Conservation (phyloP, 2,888 invertebrate genomes). For the Drosophila yooni region DNA sequence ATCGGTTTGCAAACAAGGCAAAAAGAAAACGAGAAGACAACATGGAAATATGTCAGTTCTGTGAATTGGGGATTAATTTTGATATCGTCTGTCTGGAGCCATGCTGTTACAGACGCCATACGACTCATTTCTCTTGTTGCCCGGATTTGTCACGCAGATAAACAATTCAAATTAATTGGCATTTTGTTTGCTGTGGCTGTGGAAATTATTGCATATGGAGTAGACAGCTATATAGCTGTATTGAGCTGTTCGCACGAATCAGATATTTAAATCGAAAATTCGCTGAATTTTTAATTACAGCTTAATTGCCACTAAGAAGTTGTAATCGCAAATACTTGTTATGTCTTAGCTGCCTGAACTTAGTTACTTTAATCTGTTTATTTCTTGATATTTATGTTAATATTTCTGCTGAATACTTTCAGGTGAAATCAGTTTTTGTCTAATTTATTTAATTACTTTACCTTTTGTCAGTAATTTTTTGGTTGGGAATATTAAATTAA, state of each 20-base stretch:
- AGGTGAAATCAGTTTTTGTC: background rate
- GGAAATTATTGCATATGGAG: slow-evolving; percentile 16
- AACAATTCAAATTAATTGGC: slow-evolving; percentile 55
- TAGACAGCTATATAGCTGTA: slow-evolving; percentile 27
- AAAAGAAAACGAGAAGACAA: slow-evolving; percentile 17
- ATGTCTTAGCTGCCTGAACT: too few relatives aligned
- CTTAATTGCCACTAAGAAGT: slow-evolving; percentile 13
- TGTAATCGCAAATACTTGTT: background rate
- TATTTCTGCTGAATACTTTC: background rate
- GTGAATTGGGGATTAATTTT: slow-evolving; percentile 37
- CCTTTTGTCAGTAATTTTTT: background rate
- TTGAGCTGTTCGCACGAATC: slow-evolving; percentile 19
- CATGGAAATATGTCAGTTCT: slow-evolving; percentile 42
- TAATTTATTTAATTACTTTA: background rate
- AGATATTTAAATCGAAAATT: slow-evolving; percentile 1
- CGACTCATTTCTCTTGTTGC: slow-evolving; percentile 16
- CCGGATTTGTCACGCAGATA: slow-evolving; percentile 13
- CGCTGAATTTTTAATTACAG: background rate
- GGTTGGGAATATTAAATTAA: background rate
- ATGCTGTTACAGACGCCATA: slow-evolving; percentile 15
- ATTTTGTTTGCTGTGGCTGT: slow-evolving; percentile 25
- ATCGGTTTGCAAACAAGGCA: slow-evolving; percentile 42
- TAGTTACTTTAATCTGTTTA: background rate
- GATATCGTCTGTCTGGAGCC: slow-evolving; percentile 3
- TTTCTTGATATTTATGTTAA: background rate